Base-by-base conservation (phyloP, 2,888 invertebrate genomes). In the Acanthosepion pharaonis region DNA sequence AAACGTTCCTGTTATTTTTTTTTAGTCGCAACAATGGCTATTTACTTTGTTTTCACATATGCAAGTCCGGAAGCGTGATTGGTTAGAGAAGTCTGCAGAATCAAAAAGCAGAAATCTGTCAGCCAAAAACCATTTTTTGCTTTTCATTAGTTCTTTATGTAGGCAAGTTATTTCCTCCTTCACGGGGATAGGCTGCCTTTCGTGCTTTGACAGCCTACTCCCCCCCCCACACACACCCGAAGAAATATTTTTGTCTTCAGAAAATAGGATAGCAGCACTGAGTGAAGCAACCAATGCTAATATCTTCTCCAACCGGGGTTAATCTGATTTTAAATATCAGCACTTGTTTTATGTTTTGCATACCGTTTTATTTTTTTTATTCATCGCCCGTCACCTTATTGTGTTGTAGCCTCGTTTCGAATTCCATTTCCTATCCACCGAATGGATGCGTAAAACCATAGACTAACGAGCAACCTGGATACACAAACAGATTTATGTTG, bases 271-370 rank as follows among this genome's bases (percentile, higher is more conserved):
- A 78, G 18, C n/a, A 28, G 78, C 5, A 78, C 78, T 78, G 78
- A 78, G 78, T 78, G 78, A 78, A 78, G n/a, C 78, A 78, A n/a
- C 78, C 78, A n/a, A 78, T 78, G 11, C n/a, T 78, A 78, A 78
- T 78, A 78, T 15, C 78, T 78, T n/a, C n/a, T 78, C 78, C 78
- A n/a, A 78, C 78, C 9, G 78, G n/a, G 9, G n/a, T 78, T 78
- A 78, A 78, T 78, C 78, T 78, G 78, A 78, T 78, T 78, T 78
- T 78, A 78, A 78, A 78, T 78, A 78, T 78, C 78, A 78, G 78
- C 78, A 78, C 78, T 78, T 78, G 78, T 78, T 78, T 78, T 78
- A 78, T n/a, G 78, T 78, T 78, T 78, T 11, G n/a, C 15, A n/a
- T n/a, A 78, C n/a, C 78, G n/a, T 28, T 55, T 55, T 55, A 11